A percentile compares a stretch with the other conserved stretches of the same genome.
These are phyloP conservation scores for Pygoscelis adeliae DNA, from an alignment of 2,113 vertebrate genomes.

Conservation along the genomic window DNA sequence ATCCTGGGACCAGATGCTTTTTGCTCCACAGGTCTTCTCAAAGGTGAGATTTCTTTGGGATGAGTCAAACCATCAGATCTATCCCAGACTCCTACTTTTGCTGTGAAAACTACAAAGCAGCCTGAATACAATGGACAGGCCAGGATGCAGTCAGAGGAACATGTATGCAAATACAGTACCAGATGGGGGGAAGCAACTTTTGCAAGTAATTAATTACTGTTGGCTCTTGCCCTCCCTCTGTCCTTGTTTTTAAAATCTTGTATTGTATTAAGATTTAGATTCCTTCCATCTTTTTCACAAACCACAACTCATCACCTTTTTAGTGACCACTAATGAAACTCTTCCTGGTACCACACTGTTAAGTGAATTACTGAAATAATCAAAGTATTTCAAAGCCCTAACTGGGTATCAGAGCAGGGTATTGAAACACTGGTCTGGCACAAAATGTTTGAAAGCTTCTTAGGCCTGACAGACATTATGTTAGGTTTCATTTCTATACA, in stretches of 20 bases:
- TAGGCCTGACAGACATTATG: not conserved
- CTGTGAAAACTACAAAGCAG: not conserved
- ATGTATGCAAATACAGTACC: not conserved
- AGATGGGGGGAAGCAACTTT: not conserved
- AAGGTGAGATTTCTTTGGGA: not conserved
- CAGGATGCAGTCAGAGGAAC: not conserved
- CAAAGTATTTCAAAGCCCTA: not conserved
- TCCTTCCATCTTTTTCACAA: not conserved
- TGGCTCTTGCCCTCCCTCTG: not conserved
- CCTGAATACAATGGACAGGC: not conserved
- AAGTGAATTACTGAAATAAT: not conserved
- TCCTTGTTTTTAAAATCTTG: not conserved
- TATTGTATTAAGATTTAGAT: not conserved
- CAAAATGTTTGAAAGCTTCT: not conserved
- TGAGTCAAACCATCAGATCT: not conserved
- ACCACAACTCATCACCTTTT: not conserved
- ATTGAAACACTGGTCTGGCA: not conserved
- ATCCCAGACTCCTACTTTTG: not conserved
- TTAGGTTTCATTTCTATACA: not conserved
- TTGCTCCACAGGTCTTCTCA: not conserved
- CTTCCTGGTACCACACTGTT: not conserved
- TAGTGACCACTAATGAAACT: not conserved
- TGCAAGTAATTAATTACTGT: not conserved
- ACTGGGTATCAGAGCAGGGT: rapidly evolving
- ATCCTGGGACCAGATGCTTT: not conserved